Percentiles rank a stretch among this genome's conserved stretches.
Evolutionary conservation across 2,888 invertebrate species (phyloP).

Genomic region (Aphidoletes aphidimyza): DNA sequence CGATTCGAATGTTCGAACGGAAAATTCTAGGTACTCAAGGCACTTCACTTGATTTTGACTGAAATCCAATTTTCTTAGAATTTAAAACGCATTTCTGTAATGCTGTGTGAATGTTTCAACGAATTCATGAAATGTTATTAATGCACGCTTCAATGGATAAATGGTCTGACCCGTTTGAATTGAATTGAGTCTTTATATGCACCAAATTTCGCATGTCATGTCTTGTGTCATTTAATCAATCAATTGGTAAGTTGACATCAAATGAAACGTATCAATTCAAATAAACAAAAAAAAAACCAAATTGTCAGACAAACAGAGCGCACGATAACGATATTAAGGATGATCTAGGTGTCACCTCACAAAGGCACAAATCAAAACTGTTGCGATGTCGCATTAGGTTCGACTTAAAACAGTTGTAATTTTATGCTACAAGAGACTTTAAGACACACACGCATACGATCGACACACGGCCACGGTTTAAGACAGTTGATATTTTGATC

Average conservation of each 20-base stretch:
- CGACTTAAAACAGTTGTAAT: neutral
- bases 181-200: too few species aligned
- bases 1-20: too few species aligned
- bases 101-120: too few species aligned
- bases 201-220: too few species aligned
- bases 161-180: too few species aligned
- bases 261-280: neutral
- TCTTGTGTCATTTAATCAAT: too few species aligned
- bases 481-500: neutral
- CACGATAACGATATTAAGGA: neutral
- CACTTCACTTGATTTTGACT: too few species aligned
- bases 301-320: neutral
- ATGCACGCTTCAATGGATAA: neutral
- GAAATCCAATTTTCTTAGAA: too few species aligned
- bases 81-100: too few species aligned
- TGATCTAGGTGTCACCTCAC: conserved; percentile 7
- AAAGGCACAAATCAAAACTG: conserved; percentile 25
- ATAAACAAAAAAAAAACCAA: neutral
- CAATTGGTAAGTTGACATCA: too few species aligned
- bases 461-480: neutral
- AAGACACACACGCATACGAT: conserved; percentile 29
- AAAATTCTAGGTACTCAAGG: too few species aligned
- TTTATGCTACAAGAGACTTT: neutral
- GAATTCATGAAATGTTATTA: too few species aligned
- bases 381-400: conserved; percentile 16